Conservation (phyloP, 2,888 invertebrate genomes). For the Ichneumoninae sp. region DNA sequence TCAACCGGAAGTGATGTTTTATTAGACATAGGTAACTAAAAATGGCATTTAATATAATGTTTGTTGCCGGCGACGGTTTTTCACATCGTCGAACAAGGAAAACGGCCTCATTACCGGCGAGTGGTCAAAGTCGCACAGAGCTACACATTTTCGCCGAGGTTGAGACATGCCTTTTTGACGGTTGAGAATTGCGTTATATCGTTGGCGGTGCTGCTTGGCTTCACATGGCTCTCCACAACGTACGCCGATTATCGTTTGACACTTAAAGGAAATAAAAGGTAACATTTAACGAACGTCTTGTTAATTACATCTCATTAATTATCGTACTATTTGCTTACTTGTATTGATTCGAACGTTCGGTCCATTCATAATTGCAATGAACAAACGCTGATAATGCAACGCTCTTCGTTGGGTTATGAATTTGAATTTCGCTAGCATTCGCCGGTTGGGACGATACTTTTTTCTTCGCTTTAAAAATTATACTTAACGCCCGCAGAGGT, state of each 20-base stretch:
- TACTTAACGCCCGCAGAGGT: background rate
- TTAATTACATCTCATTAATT: background rate
- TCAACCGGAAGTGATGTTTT: no score
- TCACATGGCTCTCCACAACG: background rate
- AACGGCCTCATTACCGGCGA: no score
- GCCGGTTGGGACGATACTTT: background rate
- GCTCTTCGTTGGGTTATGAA: conserved; percentile 56
- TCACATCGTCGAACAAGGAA: no score
- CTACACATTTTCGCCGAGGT: background rate
- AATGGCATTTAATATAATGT: no score
- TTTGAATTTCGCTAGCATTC: conserved; percentile 40
- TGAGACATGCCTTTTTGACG: background rate
- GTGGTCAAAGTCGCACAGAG: no score
- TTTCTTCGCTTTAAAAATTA: background rate
- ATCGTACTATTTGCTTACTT: background rate
- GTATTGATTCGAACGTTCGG: background rate
- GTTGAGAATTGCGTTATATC: background rate
- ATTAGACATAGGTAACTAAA: no score
- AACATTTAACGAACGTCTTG: background rate
- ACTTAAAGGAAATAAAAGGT: background rate
- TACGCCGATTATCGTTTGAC: background rate
- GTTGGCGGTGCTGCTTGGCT: background rate
- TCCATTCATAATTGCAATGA: conserved; percentile 9
- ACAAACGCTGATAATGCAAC: background rate
- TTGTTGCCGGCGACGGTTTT: no score